Evolutionary conservation across 1,140 invertebrate species (phyloP).

Genomic region (Lordiphosa stackelbergi): DNA sequence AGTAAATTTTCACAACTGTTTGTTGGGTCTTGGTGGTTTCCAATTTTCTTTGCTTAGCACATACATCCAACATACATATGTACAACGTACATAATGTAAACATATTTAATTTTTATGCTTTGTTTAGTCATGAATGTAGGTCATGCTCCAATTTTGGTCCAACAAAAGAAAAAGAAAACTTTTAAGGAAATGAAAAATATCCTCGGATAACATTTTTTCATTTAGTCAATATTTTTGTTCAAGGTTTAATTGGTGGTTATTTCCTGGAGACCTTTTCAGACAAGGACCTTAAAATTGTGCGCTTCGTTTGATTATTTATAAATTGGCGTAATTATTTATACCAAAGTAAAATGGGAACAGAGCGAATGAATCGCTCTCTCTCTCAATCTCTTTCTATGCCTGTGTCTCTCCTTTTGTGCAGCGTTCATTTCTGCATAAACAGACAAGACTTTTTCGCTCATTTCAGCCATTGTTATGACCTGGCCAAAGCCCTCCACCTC

Average conservation of each 20-base stretch:
- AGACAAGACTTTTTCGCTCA: background rate
- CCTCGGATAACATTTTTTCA: conserved; percentile 25
- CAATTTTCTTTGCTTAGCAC: too few relatives aligned
- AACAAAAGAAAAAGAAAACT: conserved; percentile 8
- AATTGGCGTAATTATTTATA: conserved; percentile 65
- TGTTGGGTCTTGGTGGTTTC: too few relatives aligned
- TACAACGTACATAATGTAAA: background rate
- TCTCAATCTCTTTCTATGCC: conserved; percentile 1
- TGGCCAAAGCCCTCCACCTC: conserved; percentile 9
- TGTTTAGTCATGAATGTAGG: conserved; percentile 41
- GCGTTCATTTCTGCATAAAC: conserved; percentile 63
- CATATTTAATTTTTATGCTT: conserved; percentile 29
- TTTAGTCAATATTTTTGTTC: conserved; percentile 22
- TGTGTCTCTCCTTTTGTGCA: conserved; percentile 30
- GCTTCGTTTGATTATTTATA: conserved; percentile 66
- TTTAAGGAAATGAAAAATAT: conserved; percentile 12
- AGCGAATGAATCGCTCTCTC: conserved; percentile 13
- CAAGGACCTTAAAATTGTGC: conserved; percentile 59
- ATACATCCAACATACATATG: background rate
- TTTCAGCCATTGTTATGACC: conserved; percentile 12
- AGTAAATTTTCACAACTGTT: too few relatives aligned
- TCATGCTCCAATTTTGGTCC: conserved; percentile 40
- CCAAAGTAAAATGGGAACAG: conserved; percentile 40
- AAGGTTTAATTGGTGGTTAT: conserved; percentile 13
- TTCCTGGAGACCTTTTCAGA: conserved; percentile 33